Evolutionary conservation across 2,888 invertebrate species (phyloP).

Genomic region (Lepeophtheirus nordmannii): DNA sequence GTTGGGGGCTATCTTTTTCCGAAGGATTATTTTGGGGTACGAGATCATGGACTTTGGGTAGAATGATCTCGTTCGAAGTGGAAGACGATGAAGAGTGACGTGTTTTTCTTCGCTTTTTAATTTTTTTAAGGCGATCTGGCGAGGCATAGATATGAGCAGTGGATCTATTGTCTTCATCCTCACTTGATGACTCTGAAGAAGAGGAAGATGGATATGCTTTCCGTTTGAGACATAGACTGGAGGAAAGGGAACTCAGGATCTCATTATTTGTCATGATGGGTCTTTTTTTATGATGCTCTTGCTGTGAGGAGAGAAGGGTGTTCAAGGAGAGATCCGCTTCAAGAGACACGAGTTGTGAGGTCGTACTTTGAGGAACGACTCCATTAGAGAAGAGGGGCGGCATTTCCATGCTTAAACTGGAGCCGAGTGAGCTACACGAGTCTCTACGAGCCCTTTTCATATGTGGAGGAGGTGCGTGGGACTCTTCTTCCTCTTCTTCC

Average conservation of each 20-base stretch:
- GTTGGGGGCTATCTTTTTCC: not conserved
- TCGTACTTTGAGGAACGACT: slow-evolving; percentile 20
- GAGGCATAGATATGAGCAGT: not conserved
- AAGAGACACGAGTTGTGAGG: slow-evolving; percentile 14
- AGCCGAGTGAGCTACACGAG: slow-evolving; percentile 6
- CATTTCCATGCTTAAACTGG: slow-evolving; percentile 23
- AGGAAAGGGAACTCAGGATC: slow-evolving; percentile 7
- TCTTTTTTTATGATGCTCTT: not conserved
- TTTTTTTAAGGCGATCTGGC: not conserved
- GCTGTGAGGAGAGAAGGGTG: slow-evolving; percentile 6
- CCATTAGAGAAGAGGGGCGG: slow-evolving; percentile 23
- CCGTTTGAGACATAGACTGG: not conserved
- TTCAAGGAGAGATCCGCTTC: slow-evolving; percentile 21
- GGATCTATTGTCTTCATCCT: not conserved
- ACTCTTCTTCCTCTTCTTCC: not conserved
- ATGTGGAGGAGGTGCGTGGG: not conserved
- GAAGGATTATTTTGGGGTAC: not conserved
- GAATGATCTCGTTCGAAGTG: not conserved
- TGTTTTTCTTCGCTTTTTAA: not conserved
- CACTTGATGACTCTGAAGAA: not conserved
- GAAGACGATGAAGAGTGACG: not conserved
- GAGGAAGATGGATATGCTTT: not conserved
- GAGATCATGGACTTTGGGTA: not conserved
- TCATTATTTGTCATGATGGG: not conserved
- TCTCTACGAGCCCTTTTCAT: slow-evolving; percentile 20